These are phyloP conservation scores for Orchestes rusci DNA, from an alignment of 2,888 invertebrate species.

Conservation along the genomic window DNA sequence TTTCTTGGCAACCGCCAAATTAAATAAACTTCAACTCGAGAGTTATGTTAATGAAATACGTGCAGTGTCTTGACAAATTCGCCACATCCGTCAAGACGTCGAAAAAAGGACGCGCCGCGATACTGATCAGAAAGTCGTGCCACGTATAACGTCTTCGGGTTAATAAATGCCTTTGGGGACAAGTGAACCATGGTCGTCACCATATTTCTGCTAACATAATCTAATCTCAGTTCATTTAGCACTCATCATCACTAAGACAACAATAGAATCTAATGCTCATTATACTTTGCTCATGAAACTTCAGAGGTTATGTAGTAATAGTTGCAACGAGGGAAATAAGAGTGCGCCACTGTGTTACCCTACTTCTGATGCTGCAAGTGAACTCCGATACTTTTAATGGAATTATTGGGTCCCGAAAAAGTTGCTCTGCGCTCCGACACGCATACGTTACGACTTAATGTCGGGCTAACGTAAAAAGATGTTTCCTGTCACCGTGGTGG, in stretches of 20 bases:
- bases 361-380: constrained; percentile 18
- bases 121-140: constrained; percentile 18
- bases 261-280: too few relatives aligned
- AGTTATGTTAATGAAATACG: constrained; percentile 42
- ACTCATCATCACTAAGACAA: too few relatives aligned
- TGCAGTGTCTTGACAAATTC: constrained; percentile 39
- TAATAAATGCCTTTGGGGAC: constrained; percentile 24
- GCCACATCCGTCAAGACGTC: constrained; percentile 34
- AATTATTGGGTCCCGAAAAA: constrained; percentile 21
- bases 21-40: constrained; percentile 20
- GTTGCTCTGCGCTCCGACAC: constrained; percentile 14
- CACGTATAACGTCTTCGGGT: constrained; percentile 20
- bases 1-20: constrained; percentile 17
- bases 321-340: too few relatives aligned
- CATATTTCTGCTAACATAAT: background rate
- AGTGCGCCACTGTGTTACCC: too few relatives aligned
- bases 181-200: constrained; percentile 16
- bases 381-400: constrained; percentile 24
- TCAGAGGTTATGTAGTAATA: too few relatives aligned
- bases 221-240: too few relatives aligned
- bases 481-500: constrained; percentile 11
- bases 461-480: constrained; percentile 15
- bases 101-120: constrained; percentile 15
- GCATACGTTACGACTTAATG: constrained; percentile 20
- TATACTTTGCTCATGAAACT: too few relatives aligned